A percentile compares a stretch with the other conserved stretches of the same genome.
phyloP scores from a whole-genome alignment of 2,888 invertebrate species.

The Stenoptilia bipunctidactyla region DNA sequence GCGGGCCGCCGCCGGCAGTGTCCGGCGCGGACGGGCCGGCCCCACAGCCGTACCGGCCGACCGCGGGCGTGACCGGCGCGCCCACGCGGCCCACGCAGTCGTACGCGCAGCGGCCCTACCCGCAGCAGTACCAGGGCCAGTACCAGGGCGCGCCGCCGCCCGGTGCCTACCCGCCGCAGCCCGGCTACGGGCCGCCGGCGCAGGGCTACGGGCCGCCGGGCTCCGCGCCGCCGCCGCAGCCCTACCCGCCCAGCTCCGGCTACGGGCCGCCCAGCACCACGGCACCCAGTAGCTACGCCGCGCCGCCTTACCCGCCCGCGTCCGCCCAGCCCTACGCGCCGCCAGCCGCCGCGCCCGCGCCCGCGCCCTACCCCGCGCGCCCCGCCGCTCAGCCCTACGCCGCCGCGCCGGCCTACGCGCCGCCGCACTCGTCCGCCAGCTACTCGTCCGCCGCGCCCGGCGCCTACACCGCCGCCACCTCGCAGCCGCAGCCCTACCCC shows the following conservation, averaged over 20 bases:
- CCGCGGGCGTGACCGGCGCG: conserved; percentile 61
- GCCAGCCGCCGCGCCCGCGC: conserved; percentile 51
- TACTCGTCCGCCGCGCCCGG: conserved; percentile 62
- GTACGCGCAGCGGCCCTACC: conserved; percentile 77
- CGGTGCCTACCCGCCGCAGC: conserved; percentile 76
- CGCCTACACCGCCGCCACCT: conserved; percentile 56
- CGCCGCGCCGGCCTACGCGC: conserved; percentile 58
- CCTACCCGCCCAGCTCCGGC: conserved; percentile 74
- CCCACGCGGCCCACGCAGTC: conserved; percentile 75
- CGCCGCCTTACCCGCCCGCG: conserved; percentile 57
- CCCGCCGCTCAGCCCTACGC: conserved; percentile 54
- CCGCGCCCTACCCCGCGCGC: conserved; percentile 55
- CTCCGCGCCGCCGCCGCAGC: conserved; percentile 73
- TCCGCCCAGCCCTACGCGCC: conserved; percentile 60
- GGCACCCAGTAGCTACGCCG: conserved; percentile 69
- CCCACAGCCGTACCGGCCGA: conserved; percentile 61
- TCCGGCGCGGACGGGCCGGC: conserved; percentile 51
- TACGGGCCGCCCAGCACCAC: conserved; percentile 75
- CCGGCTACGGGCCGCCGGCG: conserved; percentile 76
- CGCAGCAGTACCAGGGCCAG: conserved; percentile 76
- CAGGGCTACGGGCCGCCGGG: conserved; percentile 77
- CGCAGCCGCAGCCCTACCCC: conserved; percentile 62
- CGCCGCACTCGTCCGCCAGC: conserved; percentile 50
- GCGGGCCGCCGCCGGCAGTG: conserved; percentile 43
- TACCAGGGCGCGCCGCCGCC: conserved; percentile 69